Evolutionary conservation across 2,113 vertebrate species (phyloP).

Genomic region (Bubo blakistoni): DNA sequence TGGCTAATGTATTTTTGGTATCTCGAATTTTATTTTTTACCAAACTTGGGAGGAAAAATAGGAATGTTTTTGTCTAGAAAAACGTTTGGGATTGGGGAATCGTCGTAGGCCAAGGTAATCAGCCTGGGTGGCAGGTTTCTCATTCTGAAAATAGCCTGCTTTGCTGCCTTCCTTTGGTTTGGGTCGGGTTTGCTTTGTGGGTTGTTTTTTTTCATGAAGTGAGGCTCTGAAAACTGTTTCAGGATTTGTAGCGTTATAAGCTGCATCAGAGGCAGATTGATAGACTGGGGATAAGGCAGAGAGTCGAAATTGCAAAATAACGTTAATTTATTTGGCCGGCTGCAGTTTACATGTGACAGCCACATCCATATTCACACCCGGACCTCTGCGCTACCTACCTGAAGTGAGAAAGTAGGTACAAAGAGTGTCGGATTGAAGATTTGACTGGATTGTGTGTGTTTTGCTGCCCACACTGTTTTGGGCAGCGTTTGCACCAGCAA

Average conservation of each 20-base stretch:
- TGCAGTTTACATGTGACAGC: not conserved
- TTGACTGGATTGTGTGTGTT: not conserved
- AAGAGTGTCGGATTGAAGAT: rapidly evolving
- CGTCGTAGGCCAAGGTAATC: not conserved
- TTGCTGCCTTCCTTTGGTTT: not conserved
- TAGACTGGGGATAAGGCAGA: not conserved
- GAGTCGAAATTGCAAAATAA: not conserved
- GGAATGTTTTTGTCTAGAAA: not conserved
- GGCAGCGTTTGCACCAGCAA: not conserved
- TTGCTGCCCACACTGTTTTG: not conserved
- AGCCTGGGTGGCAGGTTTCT: not conserved
- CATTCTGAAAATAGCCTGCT: not conserved
- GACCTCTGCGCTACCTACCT: not conserved
- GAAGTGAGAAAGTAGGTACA: rapidly evolving
- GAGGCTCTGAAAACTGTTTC: not conserved
- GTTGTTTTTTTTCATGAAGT: not conserved
- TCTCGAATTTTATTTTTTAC: not conserved
- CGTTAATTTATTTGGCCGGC: not conserved
- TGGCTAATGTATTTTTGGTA: not conserved
- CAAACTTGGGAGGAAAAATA: not conserved
- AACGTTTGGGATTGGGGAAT: not conserved
- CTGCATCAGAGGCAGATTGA: not conserved
- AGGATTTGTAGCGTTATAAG: not conserved
- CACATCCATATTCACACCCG: not conserved
- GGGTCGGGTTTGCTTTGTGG: not conserved